These are phyloP conservation scores for Drosophila rubida DNA, from an alignment of 2,888 invertebrate genomes.

Conservation along the genomic window DNA sequence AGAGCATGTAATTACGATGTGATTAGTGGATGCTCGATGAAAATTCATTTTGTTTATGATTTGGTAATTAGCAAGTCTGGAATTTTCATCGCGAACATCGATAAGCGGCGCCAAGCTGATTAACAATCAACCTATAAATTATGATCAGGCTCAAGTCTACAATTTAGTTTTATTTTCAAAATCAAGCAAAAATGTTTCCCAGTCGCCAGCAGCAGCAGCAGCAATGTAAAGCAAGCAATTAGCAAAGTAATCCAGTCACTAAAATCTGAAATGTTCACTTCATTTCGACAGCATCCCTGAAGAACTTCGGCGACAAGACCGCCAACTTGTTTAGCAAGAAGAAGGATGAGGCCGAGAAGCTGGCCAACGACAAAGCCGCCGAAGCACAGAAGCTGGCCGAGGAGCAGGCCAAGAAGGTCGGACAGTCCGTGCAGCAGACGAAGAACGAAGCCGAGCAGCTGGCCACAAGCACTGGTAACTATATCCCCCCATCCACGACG, in stretches of 20 bases:
- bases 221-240: constrained; percentile 27
- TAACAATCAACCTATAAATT: constrained; percentile 59
- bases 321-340: constrained; percentile 89
- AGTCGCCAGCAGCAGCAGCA: constrained; percentile 46
- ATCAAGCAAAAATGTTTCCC: constrained; percentile 56
- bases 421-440: constrained; percentile 87
- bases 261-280: neutral
- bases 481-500: too few relatives aligned
- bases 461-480: constrained; percentile 85
- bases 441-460: constrained; percentile 86
- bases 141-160: constrained; percentile 24
- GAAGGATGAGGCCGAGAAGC: constrained; percentile 89
- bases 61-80: constrained; percentile 65
- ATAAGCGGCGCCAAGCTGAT: constrained; percentile 45
- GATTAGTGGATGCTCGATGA: constrained; percentile 59
- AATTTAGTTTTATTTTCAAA: constrained; percentile 48
- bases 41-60: constrained; percentile 58
- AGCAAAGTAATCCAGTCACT: neutral
- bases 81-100: constrained; percentile 34
- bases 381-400: constrained; percentile 88
- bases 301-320: constrained; percentile 90
- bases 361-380: constrained; percentile 87
- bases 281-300: constrained; percentile 87
- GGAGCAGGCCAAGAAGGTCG: constrained; percentile 88
- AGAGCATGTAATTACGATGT: constrained; percentile 44